phyloP scores from a whole-genome alignment of 2,113 vertebrate genomes.

The Indicator indicator region DNA sequence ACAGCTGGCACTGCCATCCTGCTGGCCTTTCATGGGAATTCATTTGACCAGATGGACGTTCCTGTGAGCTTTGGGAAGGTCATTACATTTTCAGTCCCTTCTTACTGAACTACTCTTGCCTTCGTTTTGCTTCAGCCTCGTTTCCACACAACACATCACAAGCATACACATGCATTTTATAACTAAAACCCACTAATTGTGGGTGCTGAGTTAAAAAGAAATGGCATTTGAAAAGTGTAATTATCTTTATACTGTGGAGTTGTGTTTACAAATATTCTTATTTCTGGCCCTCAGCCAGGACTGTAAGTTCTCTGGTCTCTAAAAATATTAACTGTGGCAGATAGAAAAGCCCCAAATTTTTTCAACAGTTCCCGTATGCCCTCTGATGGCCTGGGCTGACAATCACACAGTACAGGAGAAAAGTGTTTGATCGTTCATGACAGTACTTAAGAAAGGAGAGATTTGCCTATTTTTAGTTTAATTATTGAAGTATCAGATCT shows the following conservation, averaged over 20 bases:
- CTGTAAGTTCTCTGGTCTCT: background rate
- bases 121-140: background rate
- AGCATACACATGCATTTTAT: background rate
- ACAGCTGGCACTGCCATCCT: background rate
- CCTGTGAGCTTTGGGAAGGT: background rate
- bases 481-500: background rate
- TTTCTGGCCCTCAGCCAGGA: background rate
- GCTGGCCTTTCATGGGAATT: background rate
- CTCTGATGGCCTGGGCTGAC: conserved; percentile 22
- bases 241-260: background rate
- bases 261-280: background rate
- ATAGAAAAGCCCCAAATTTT: background rate
- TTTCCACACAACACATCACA: background rate
- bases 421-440: background rate
- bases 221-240: background rate
- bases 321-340: background rate
- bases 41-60: background rate
- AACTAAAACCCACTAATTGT: background rate
- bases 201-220: background rate
- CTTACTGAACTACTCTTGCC: background rate
- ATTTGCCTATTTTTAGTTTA: background rate
- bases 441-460: background rate
- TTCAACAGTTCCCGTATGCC: background rate
- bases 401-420: background rate
- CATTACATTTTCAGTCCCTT: background rate